Evolutionary conservation across 2,888 invertebrate genomes (phyloP).

Genomic region (Atrina japonica): DNA sequence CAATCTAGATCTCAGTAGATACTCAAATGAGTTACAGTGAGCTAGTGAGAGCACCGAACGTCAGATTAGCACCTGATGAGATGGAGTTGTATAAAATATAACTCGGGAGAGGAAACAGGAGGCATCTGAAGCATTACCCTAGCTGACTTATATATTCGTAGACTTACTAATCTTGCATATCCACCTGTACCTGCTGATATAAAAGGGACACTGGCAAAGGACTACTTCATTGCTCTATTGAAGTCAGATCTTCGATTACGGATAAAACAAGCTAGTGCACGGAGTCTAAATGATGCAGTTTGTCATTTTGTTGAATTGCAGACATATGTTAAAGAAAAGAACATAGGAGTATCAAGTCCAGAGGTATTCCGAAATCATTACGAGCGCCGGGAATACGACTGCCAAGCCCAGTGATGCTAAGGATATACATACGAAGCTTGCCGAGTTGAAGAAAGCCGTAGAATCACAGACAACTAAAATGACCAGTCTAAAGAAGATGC

Average conservation of each 20-base stretch:
- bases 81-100: slow-evolving; percentile 13
- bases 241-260: slow-evolving; percentile 28
- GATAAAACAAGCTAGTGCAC: slow-evolving; percentile 27
- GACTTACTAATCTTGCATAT: too few species aligned
- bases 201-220: slow-evolving; percentile 24
- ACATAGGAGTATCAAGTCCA: background rate
- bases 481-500: background rate
- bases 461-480: too few species aligned
- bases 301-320: slow-evolving; percentile 30
- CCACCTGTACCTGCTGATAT: slow-evolving; percentile 27
- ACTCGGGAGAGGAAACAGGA: too few species aligned
- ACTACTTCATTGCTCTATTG: slow-evolving; percentile 8
- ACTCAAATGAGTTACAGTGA: background rate
- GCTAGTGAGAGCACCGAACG: background rate
- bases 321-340: slow-evolving; percentile 21
- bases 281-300: slow-evolving; percentile 28
- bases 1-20: background rate
- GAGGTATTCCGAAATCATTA: background rate
- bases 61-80: background rate
- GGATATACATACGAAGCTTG: too few species aligned
- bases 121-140: slow-evolving; percentile 13
- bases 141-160: slow-evolving; percentile 20
- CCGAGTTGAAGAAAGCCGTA: too few species aligned
- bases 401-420: background rate
- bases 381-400: background rate